These are phyloP conservation scores for Lypha dubia DNA, from an alignment of 2,888 invertebrate species.

Conservation along the genomic window DNA sequence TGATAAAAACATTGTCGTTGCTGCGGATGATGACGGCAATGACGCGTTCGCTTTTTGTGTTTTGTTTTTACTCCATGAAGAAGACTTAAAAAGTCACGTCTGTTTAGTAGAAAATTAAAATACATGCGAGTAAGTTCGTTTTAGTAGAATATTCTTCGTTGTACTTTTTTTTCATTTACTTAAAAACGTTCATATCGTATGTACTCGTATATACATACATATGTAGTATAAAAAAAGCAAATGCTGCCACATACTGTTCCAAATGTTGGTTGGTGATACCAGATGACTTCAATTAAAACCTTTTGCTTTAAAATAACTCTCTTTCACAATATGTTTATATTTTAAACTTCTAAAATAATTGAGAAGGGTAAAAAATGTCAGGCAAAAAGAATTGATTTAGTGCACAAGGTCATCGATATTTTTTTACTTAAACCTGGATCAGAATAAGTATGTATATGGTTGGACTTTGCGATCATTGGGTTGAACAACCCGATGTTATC, in stretches of 20 bases:
- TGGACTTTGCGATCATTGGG: no score
- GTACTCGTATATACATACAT: no score
- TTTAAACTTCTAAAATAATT: no score
- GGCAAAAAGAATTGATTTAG: no score
- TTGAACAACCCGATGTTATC: no score
- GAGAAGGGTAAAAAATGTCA: no score
- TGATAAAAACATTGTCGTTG: conserved; percentile 35
- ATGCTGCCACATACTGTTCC: conserved; percentile 11
- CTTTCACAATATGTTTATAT: no score
- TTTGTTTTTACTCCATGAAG: conserved; percentile 49
- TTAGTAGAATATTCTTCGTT: conserved; percentile 26
- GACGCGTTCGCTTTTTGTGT: conserved; percentile 39
- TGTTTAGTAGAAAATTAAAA: conserved; percentile 68
- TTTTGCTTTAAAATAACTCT: no score
- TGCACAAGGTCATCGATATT: no score
- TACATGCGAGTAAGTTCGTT: conserved; percentile 55
- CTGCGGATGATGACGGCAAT: conserved; percentile 44
- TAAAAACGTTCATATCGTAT: neutral
- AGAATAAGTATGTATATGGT: no score
- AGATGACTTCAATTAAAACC: neutral
- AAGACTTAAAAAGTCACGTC: conserved; percentile 71
- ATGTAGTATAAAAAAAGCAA: conserved; percentile 1
- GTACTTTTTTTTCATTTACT: conserved; percentile 3
- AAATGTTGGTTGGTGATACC: neutral
- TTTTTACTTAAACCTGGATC: no score